phyloP scores from a whole-genome alignment of 2,888 invertebrate genomes.

The Marronus borbonicus region DNA sequence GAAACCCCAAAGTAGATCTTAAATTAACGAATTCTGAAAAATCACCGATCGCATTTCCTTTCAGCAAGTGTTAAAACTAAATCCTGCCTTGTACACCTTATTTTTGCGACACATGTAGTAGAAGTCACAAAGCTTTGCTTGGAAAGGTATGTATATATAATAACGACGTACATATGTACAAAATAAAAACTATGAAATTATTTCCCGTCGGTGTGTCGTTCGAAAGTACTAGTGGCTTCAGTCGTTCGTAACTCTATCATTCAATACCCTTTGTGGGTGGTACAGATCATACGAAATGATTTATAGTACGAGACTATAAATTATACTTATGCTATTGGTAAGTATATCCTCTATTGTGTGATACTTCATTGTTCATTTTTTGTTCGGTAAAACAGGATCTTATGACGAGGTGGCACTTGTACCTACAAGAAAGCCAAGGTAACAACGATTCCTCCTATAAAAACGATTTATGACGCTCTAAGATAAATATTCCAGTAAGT shows the following conservation, averaged over 20 bases:
- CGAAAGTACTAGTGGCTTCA: too few species aligned
- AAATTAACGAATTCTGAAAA: too few species aligned
- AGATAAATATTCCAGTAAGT: neutral
- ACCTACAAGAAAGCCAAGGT: neutral
- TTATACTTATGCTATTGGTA: conserved; percentile 10
- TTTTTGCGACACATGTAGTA: too few species aligned
- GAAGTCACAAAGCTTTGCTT: too few species aligned
- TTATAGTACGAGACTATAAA: conserved; percentile 22
- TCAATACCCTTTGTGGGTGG: conserved; percentile 27
- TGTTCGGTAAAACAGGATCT: neutral
- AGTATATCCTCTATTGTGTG: conserved; percentile 8
- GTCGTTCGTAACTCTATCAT: neutral
- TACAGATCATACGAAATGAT: neutral
- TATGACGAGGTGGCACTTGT: neutral
- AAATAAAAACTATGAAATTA: too few species aligned
- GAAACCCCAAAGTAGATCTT: too few species aligned
- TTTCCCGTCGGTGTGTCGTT: too few species aligned
- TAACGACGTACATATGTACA: too few species aligned
- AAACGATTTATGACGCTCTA: neutral
- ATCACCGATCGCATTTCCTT: too few species aligned
- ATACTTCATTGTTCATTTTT: conserved; percentile 23
- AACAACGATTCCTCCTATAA: neutral
- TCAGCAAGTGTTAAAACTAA: too few species aligned
- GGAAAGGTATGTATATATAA: too few species aligned
- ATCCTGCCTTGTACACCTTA: too few species aligned